phyloP scores from a whole-genome alignment of 2,888 invertebrate genomes.

The Andrena trimmerana region DNA sequence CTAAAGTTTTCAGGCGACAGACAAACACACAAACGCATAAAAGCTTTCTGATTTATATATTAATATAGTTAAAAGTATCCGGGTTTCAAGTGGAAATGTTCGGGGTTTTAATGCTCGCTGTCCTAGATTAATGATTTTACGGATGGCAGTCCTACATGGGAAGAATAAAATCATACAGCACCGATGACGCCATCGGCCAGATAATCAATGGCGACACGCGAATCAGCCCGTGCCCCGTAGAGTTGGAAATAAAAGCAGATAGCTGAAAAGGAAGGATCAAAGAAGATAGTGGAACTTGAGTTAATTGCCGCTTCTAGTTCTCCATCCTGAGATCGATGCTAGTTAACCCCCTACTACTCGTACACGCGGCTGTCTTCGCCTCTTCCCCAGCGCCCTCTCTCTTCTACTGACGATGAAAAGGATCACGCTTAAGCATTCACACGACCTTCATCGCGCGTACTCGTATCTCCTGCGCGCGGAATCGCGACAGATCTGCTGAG shows the following conservation, averaged over 20 bases:
- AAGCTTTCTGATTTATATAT: too few relatives aligned
- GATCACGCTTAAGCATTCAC: constrained; percentile 62
- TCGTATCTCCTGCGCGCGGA: constrained; percentile 46
- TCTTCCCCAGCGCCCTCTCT: constrained; percentile 47
- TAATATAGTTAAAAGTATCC: too few relatives aligned
- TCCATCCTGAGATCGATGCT: constrained; percentile 65
- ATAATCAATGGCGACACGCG: constrained; percentile 3
- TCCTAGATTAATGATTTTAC: too few relatives aligned
- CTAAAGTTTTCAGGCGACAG: too few relatives aligned
- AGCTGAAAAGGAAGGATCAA: constrained; percentile 26
- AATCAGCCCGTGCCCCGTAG: background rate
- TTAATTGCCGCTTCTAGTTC: constrained; percentile 70
- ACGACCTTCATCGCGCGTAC: constrained; percentile 57
- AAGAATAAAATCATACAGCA: background rate
- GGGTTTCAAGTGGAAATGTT: too few relatives aligned
- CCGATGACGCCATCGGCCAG: background rate
- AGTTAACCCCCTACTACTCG: constrained; percentile 62
- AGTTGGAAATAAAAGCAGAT: background rate
- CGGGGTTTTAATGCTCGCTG: too few relatives aligned
- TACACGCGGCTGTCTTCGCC: constrained; percentile 25
- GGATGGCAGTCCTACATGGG: too few relatives aligned
- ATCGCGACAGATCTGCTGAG: constrained; percentile 45
- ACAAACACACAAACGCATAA: too few relatives aligned
- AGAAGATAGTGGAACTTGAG: constrained; percentile 50
- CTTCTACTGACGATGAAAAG: constrained; percentile 21